A percentile compares a stretch with the other conserved stretches of the same genome.
phyloP scores from a whole-genome alignment of 2,113 vertebrate species.

The Oceanodroma tethys region DNA sequence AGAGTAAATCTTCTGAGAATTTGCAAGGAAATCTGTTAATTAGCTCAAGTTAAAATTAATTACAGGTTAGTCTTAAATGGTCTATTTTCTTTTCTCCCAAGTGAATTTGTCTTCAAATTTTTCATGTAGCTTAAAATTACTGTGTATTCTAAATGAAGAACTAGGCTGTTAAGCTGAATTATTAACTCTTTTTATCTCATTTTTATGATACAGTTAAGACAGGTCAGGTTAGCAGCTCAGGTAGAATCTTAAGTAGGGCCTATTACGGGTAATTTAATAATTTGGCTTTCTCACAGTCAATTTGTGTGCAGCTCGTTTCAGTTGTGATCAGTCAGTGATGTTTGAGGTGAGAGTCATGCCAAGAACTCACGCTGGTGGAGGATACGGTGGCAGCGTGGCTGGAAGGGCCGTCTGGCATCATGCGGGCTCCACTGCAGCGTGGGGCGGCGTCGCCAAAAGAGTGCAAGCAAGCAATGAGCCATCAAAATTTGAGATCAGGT shows the following conservation, averaged over 20 bases:
- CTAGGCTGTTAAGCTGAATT: not conserved
- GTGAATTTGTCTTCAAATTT: not conserved
- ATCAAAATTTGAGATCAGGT: not conserved
- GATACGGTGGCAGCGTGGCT: accelerated
- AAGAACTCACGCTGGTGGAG: not conserved
- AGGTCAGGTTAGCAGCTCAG: not conserved
- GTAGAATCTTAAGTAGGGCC: not conserved
- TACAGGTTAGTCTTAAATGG: constrained; percentile 41
- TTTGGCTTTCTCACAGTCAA: not conserved
- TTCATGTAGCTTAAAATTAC: constrained; percentile 1
- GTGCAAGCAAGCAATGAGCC: not conserved
- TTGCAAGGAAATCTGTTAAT: constrained; percentile 37
- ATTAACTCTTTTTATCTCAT: not conserved
- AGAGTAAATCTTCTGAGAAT: not conserved
- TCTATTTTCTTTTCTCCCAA: constrained; percentile 2
- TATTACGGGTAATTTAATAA: not conserved
- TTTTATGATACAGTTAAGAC: not conserved
- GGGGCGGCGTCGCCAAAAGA: not conserved
- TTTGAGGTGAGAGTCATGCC: not conserved
- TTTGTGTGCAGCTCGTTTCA: not conserved
- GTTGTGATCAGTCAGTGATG: not conserved
- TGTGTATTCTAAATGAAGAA: not conserved
- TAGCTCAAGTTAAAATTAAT: constrained; percentile 49
- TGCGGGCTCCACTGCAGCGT: accelerated
- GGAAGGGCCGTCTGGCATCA: not conserved